These are phyloP conservation scores for Synergus umbraculus DNA, from an alignment of 2,888 invertebrate species.

Conservation along the genomic window DNA sequence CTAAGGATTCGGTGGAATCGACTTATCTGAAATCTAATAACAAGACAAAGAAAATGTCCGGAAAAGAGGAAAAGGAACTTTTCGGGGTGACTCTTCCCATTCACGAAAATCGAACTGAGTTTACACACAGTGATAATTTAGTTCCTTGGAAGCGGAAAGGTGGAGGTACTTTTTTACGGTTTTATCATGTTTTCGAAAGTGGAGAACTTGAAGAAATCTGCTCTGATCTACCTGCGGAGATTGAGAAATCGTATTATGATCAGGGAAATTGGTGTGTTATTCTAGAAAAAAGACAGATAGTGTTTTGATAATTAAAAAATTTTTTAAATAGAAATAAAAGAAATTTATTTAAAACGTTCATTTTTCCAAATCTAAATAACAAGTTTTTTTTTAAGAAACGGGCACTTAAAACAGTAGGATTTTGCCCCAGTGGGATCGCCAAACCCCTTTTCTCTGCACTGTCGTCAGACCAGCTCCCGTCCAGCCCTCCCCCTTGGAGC, in stretches of 20 bases:
- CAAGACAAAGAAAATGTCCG: conserved; percentile 75
- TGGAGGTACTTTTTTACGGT: conserved; percentile 83
- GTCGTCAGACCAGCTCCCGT: no score
- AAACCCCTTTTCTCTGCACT: no score
- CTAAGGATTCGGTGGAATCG: conserved; percentile 82
- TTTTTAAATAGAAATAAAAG: neutral
- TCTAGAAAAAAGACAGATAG: conserved; percentile 81
- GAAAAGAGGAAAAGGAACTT: conserved; percentile 40
- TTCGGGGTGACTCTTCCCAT: conserved; percentile 82
- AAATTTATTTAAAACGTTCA: no score
- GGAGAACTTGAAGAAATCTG: conserved; percentile 87
- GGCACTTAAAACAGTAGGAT: no score
- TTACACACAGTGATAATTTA: conserved; percentile 92
- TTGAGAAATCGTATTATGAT: conserved; percentile 90
- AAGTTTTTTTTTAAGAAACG: no score
- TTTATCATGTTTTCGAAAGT: conserved; percentile 95
- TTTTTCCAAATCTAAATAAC: no score
- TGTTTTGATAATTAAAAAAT: neutral
- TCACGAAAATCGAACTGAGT: conserved; percentile 94
- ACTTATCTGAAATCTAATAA: conserved; percentile 83
- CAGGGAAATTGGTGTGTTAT: conserved; percentile 98
- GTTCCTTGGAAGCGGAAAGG: conserved; percentile 95
- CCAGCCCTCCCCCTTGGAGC: no score
- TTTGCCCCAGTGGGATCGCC: no score
- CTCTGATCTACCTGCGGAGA: conserved; percentile 78